These are phyloP conservation scores for Eclectus roratus DNA, from an alignment of 2,113 vertebrate species.

Conservation along the genomic window DNA sequence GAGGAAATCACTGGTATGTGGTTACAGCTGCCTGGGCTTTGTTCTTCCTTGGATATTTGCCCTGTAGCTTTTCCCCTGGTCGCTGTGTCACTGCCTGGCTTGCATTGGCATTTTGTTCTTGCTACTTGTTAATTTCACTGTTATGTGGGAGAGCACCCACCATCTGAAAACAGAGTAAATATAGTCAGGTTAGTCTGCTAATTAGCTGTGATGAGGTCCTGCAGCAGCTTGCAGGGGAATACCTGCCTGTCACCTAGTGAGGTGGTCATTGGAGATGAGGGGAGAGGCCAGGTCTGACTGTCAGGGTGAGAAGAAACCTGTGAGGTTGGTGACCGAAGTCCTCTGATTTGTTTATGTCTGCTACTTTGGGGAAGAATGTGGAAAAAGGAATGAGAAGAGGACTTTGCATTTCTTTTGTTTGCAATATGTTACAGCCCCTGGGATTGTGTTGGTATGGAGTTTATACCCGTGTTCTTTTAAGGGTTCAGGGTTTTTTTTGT, in stretches of 20 bases:
- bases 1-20: accelerated
- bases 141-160: background rate
- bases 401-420: background rate
- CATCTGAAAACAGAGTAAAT: background rate
- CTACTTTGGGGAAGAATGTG: accelerated
- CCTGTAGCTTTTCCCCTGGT: background rate
- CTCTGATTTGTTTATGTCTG: accelerated
- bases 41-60: accelerated
- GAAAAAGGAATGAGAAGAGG: background rate
- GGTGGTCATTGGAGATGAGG: background rate
- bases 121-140: background rate
- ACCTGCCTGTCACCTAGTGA: background rate
- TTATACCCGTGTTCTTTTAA: background rate
- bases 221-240: background rate
- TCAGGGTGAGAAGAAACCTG: background rate
- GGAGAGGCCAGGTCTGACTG: background rate
- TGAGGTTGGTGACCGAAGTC: background rate
- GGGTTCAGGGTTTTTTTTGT: accelerated
- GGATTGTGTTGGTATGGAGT: accelerated
- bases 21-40: background rate
- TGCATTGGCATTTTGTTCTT: background rate
- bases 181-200: background rate
- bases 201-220: background rate
- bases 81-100: accelerated
- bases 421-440: accelerated